These are phyloP conservation scores for Globicephala melas DNA, from an alignment of 2,113 vertebrate species.

Conservation along the genomic window DNA sequence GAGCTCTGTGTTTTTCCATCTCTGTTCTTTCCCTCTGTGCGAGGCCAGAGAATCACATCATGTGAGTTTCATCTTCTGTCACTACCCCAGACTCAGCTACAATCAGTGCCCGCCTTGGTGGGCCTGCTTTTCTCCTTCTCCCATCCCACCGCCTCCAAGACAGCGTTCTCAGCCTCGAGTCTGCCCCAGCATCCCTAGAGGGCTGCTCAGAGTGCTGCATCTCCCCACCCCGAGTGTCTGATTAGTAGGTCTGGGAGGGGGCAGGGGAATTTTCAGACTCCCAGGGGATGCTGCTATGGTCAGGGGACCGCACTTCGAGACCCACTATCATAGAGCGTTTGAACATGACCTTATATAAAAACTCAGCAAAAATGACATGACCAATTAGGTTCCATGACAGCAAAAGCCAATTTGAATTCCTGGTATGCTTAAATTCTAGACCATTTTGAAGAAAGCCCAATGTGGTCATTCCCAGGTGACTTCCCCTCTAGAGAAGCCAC, in stretches of 20 bases:
- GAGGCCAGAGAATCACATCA: neutral
- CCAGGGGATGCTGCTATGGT: neutral
- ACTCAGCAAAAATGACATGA: neutral
- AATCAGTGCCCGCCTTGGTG: neutral
- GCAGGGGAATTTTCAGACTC: neutral
- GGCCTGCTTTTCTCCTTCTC: neutral
- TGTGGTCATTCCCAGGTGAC: neutral
- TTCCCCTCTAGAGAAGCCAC: neutral
- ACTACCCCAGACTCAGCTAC: neutral
- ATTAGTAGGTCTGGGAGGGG: neutral
- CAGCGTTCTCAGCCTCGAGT: neutral
- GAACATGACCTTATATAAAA: neutral
- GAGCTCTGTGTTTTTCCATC: no score
- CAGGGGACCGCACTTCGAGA: neutral
- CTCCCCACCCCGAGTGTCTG: neutral
- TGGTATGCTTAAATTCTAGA: neutral
- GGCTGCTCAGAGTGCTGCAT: neutral
- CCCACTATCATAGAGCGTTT: neutral
- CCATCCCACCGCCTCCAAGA: neutral
- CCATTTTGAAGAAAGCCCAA: neutral
- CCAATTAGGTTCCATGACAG: neutral
- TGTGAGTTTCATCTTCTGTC: neutral
- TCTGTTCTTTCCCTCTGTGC: neutral
- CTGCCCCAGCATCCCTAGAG: neutral
- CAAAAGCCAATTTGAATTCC: neutral